phyloP scores from a whole-genome alignment of 1,140 invertebrate genomes.

The Mamestra configurata region DNA sequence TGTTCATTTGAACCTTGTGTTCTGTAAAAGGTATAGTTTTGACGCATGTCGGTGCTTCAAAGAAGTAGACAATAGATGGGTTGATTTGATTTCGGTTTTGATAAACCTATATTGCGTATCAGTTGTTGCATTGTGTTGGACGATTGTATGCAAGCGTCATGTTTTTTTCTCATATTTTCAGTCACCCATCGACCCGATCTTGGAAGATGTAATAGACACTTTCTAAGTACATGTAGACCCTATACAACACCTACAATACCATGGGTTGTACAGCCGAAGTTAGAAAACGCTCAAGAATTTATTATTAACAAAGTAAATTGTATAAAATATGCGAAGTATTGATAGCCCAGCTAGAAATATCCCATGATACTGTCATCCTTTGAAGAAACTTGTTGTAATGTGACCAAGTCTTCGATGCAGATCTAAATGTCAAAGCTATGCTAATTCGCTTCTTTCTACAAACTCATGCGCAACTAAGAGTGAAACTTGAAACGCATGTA shows the following conservation, averaged over 20 bases:
- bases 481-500: background rate
- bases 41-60: slow-evolving; percentile 19
- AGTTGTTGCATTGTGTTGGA: background rate
- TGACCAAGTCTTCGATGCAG: background rate
- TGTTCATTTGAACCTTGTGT: slow-evolving; percentile 5
- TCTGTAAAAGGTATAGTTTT: slow-evolving; percentile 18
- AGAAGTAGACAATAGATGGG: slow-evolving; percentile 18
- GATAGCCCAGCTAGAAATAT: background rate
- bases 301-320: too few species aligned
- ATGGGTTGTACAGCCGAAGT: too few species aligned
- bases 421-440: background rate
- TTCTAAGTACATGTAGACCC: too few species aligned
- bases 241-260: too few species aligned
- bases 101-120: background rate
- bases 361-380: background rate
- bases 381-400: background rate
- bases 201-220: too few species aligned
- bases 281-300: too few species aligned
- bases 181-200: too few species aligned
- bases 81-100: slow-evolving; percentile 4
- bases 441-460: background rate
- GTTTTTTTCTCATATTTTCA: too few species aligned
- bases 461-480: background rate
- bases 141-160: too few species aligned
- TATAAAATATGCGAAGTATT: too few species aligned